Conservation (phyloP, 2,888 invertebrate genomes). For the Machimus rusticus region DNA sequence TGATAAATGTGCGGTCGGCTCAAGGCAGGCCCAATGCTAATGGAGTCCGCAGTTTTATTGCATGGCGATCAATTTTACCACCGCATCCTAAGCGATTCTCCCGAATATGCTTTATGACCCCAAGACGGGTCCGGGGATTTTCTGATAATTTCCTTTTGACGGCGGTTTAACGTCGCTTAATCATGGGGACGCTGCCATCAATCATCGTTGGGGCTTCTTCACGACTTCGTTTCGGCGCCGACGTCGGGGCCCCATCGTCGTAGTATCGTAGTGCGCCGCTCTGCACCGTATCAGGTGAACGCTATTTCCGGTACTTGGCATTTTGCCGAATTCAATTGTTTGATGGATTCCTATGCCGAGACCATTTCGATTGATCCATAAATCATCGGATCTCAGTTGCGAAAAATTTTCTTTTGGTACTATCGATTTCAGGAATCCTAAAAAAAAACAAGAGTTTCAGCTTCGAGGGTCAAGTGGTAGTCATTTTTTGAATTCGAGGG, state of each 20-base stretch:
- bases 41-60: conserved; percentile 28
- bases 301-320: conserved; percentile 32
- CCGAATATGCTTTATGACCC: conserved; percentile 1
- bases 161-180: conserved; percentile 43
- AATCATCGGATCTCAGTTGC: background rate
- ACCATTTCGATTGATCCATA: background rate
- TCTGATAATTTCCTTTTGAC: conserved; percentile 16
- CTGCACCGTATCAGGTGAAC: conserved; percentile 9
- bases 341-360: background rate
- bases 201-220: conserved; percentile 32
- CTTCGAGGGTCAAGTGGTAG: background rate
- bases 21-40: background rate
- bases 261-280: background rate
- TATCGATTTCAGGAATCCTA: background rate
- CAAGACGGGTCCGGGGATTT: background rate
- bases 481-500: background rate
- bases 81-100: conserved; percentile 3
- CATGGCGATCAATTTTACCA: conserved; percentile 30
- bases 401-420: background rate
- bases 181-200: conserved; percentile 43
- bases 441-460: background rate
- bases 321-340: background rate
- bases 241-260: background rate
- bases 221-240: background rate
- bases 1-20: conserved; percentile 33